A percentile compares a stretch with the other conserved stretches of the same genome.
Evolutionary conservation across 1,140 invertebrate species (phyloP).

Genomic region (Megalonaias nervosa): DNA sequence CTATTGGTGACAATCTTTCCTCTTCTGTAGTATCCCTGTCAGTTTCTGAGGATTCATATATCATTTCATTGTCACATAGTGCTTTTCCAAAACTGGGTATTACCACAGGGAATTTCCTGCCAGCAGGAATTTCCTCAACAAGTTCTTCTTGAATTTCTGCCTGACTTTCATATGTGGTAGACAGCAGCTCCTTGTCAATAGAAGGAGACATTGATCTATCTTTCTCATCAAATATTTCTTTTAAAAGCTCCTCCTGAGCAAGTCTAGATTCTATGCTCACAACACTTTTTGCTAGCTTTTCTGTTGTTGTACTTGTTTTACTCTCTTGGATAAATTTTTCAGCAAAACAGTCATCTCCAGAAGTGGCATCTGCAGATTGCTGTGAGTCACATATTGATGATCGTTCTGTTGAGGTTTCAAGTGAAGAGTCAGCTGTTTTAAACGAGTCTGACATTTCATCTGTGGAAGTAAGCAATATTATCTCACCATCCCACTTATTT

Average conservation of each 20-base stretch:
- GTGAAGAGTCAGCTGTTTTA: too few species aligned
- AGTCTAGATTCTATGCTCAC: slow-evolving; percentile 61
- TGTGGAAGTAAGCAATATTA: too few species aligned
- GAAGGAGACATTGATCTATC: slow-evolving; percentile 64
- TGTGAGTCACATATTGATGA: too few species aligned
- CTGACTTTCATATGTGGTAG: slow-evolving; percentile 48
- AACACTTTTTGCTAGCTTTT: slow-evolving; percentile 38
- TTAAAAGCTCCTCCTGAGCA: slow-evolving; percentile 63
- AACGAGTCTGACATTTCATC: too few species aligned
- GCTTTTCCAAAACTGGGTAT: slow-evolving; percentile 55
- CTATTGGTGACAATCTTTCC: slow-evolving; percentile 64
- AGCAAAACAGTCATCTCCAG: too few species aligned
- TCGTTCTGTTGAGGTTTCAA: too few species aligned
- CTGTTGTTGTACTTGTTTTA: background rate
- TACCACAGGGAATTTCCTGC: slow-evolving; percentile 56
- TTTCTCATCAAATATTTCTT: slow-evolving; percentile 59
- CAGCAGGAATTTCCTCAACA: slow-evolving; percentile 14
- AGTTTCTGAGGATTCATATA: slow-evolving; percentile 64
- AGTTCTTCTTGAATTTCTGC: slow-evolving; percentile 43
- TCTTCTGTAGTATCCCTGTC: slow-evolving; percentile 64
- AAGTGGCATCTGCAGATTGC: too few species aligned
- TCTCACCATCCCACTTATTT: too few species aligned
- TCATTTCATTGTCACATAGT: slow-evolving; percentile 59
- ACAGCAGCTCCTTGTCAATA: slow-evolving; percentile 49
- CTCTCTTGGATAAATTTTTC: too few species aligned